A percentile compares a stretch with the other conserved stretches of the same genome.
phyloP scores from a whole-genome alignment of 1,140 invertebrate species.

The Papilio aristodemus region DNA sequence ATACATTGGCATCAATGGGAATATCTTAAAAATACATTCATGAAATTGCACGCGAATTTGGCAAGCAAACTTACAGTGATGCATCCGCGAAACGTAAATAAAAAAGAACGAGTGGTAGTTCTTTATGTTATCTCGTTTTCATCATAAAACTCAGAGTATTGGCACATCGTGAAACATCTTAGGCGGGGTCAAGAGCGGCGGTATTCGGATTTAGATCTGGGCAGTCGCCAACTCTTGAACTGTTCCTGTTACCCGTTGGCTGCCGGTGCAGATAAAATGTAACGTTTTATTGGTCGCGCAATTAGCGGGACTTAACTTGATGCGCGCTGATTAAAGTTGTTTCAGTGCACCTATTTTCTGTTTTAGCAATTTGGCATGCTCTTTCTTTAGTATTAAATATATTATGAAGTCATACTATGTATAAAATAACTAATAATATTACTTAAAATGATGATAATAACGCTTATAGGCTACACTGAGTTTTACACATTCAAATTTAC shows the following conservation, averaged over 20 bases:
- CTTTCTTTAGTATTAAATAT: neutral
- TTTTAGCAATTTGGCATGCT: constrained; percentile 2
- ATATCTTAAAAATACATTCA: neutral
- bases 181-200: constrained; percentile 71
- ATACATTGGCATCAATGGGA: constrained; percentile 2
- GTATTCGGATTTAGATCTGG: constrained; percentile 73
- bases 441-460: too few relatives aligned
- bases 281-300: constrained; percentile 40
- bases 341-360: constrained; percentile 20
- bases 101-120: neutral
- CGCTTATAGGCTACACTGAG: too few relatives aligned
- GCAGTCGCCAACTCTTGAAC: constrained; percentile 52
- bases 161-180: constrained; percentile 58
- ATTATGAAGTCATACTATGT: neutral
- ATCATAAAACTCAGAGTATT: constrained; percentile 48
- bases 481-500: too few relatives aligned
- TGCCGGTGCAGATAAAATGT: constrained; percentile 45
- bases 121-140: constrained; percentile 30
- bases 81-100: neutral
- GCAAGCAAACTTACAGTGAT: neutral
- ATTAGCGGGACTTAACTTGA: constrained; percentile 36
- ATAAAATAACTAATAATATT: neutral
- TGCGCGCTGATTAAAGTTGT: constrained; percentile 31
- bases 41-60: constrained; percentile 18
- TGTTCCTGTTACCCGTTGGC: constrained; percentile 44